Conservation (phyloP, 2,113 vertebrate species). For the Chionis minor region DNA sequence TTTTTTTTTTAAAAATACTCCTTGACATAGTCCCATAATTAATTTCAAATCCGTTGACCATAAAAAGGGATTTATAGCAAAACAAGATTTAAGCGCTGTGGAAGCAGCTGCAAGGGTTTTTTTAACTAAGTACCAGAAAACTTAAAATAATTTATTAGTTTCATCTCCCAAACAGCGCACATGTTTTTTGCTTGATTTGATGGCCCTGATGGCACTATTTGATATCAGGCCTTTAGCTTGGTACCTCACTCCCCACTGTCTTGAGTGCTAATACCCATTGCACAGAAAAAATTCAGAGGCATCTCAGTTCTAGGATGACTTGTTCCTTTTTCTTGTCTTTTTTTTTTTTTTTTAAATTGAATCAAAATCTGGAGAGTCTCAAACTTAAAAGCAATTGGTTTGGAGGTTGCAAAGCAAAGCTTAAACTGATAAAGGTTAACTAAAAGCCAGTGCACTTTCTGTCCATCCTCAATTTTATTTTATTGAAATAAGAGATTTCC, state of each 20-base stretch:
- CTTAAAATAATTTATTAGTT: neutral
- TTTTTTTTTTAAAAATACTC: neutral
- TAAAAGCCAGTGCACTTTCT: neutral
- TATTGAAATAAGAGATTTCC: neutral
- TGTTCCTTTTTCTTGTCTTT: neutral
- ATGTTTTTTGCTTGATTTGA: neutral
- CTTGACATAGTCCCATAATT: neutral
- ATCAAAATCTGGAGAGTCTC: neutral
- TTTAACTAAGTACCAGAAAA: neutral
- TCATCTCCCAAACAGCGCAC: neutral
- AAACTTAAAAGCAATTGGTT: neutral
- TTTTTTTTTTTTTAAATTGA: neutral
- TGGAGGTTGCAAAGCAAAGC: neutral
- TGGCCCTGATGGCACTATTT: neutral
- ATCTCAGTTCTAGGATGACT: neutral
- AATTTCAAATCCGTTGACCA: neutral
- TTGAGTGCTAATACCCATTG: neutral
- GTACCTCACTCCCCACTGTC: neutral
- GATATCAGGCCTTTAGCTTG: neutral
- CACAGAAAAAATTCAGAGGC: fast-evolving
- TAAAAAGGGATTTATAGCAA: neutral
- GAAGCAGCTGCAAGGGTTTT: neutral
- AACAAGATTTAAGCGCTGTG: neutral
- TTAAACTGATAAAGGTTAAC: neutral
- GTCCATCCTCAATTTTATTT: neutral